Conservation (phyloP, 2,888 invertebrate species). For the Xestia sexstrigata region DNA sequence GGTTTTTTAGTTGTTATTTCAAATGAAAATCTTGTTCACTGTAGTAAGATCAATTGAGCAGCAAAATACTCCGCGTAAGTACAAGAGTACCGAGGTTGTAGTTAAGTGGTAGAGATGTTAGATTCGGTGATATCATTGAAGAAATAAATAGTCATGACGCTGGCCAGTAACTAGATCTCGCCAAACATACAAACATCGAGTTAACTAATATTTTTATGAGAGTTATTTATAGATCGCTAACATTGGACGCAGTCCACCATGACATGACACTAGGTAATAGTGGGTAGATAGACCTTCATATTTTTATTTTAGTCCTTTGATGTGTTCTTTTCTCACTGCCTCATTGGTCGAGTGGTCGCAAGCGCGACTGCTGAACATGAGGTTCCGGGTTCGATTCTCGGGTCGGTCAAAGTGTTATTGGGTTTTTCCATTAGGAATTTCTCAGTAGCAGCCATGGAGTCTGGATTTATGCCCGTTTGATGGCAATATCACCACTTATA, state of each 20-base stretch:
- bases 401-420: too few relatives aligned
- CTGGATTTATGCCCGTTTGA: too few relatives aligned
- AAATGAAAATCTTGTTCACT: not conserved
- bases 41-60: constrained; percentile 18
- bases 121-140: constrained; percentile 66
- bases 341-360: too few relatives aligned
- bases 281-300: not conserved
- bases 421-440: too few relatives aligned
- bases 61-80: constrained; percentile 20
- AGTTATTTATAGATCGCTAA: constrained; percentile 10
- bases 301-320: not conserved
- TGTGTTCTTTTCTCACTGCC: not conserved
- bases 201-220: constrained; percentile 20
- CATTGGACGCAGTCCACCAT: not conserved
- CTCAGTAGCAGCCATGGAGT: too few relatives aligned
- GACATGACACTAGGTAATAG: not conserved
- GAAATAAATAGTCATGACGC: constrained; percentile 65
- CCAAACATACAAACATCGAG: constrained; percentile 30
- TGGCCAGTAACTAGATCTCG: constrained; percentile 46
- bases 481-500: too few relatives aligned
- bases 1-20: too few relatives aligned
- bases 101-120: constrained; percentile 43
- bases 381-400: too few relatives aligned
- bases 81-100: constrained; percentile 20
- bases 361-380: too few relatives aligned